These are phyloP conservation scores for Gavia stellata DNA, from an alignment of 2,113 vertebrate species.

Conservation along the genomic window DNA sequence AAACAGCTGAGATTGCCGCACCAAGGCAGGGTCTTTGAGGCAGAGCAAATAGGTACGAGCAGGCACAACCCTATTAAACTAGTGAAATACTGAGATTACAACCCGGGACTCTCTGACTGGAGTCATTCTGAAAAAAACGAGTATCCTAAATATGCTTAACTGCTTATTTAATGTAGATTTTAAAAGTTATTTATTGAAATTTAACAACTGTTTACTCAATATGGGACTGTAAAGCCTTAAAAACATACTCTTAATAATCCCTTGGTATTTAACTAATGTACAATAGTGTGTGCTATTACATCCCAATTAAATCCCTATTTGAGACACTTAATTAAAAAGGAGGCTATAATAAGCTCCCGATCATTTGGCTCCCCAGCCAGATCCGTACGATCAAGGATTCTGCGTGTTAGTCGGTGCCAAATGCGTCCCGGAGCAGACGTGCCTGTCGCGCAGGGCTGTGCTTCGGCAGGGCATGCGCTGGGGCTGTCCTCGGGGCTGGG, in stretches of 20 bases:
- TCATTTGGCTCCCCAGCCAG: conserved; percentile 23
- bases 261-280: conserved; percentile 67
- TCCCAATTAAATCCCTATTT: conserved; percentile 75
- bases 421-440: accelerated
- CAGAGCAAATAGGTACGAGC: neutral
- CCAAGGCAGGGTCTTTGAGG: neutral
- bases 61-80: neutral
- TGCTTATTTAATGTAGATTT: conserved; percentile 27
- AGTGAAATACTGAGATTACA: neutral
- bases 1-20: neutral
- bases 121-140: neutral
- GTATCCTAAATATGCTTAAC: neutral
- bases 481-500: neutral
- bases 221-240: conserved; percentile 65
- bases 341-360: conserved; percentile 61
- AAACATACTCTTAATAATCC: conserved; percentile 73
- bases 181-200: conserved; percentile 50
- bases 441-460: accelerated
- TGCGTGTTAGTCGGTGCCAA: neutral
- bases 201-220: conserved; percentile 69
- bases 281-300: conserved; percentile 72
- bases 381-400: neutral
- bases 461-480: accelerated
- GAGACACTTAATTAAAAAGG: conserved; percentile 73
- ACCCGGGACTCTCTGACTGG: neutral